These are phyloP conservation scores for Papilio dardanus DNA, from an alignment of 1,140 invertebrate genomes.

Conservation along the genomic window DNA sequence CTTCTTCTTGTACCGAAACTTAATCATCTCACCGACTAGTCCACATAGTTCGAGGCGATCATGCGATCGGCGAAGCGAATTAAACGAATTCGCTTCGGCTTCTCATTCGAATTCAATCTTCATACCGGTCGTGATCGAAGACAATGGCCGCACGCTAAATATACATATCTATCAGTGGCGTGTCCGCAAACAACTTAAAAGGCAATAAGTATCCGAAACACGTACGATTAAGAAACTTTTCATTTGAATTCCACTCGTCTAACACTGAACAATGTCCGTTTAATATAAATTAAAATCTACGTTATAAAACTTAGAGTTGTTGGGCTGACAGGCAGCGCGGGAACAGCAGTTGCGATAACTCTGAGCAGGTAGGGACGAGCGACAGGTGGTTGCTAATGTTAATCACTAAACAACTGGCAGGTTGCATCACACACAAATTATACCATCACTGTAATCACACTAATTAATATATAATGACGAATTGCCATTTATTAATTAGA, in stretches of 20 bases:
- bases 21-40: slow-evolving; percentile 82
- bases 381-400: slow-evolving; percentile 62
- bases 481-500: slow-evolving; percentile 39
- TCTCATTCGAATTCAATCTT: slow-evolving; percentile 66
- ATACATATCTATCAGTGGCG: slow-evolving; percentile 63
- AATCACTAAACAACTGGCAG: slow-evolving; percentile 51
- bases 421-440: slow-evolving; percentile 52
- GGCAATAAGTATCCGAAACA: slow-evolving; percentile 74
- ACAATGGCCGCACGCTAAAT: slow-evolving; percentile 71
- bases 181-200: slow-evolving; percentile 64
- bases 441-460: slow-evolving; percentile 37
- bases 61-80: slow-evolving; percentile 51
- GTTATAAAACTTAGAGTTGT: background rate
- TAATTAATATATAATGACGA: slow-evolving; percentile 46
- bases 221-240: slow-evolving; percentile 64
- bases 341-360: slow-evolving; percentile 56
- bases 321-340: slow-evolving; percentile 51
- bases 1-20: slow-evolving; percentile 85
- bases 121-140: slow-evolving; percentile 62
- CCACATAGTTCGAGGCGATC: slow-evolving; percentile 63
- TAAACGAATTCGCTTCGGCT: slow-evolving; percentile 52
- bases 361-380: slow-evolving; percentile 47
- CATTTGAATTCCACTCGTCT: slow-evolving; percentile 61
- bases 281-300: slow-evolving; percentile 36
- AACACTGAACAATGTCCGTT: slow-evolving; percentile 49